Evolutionary conservation across 23 tunicate genomes (phyloP), one percentile per base, ranked within the genome.

Genomic region (Halocynthia aurantium): DNA sequence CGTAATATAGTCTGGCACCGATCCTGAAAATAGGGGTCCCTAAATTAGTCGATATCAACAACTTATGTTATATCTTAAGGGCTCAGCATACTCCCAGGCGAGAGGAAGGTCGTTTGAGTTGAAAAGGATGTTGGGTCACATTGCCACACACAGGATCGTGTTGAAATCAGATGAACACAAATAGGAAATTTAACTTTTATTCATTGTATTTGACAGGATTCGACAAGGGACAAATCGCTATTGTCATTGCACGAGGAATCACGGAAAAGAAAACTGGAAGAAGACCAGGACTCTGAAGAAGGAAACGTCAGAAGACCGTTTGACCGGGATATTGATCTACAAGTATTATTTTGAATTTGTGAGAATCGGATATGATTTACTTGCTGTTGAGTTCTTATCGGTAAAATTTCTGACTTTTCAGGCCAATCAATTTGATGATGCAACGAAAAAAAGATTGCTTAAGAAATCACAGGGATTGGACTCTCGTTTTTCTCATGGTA

Each of bases 321-420:
- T 75, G 98, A 92, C 67, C 50, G 98, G 22, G 98, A 92, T 7
- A n/a, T 78, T 20, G 98, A 92, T 62, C 69, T 92, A 61, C 87
- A 83, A 60, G 98, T 89, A 55, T n/a, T n/a, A n/a, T 20, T 20
- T 10, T 10, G 49, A 65, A 58, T 13, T 58, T 15, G 15, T 13
- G 63, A 0, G 17, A 13, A 58, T n/a, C 4, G 15, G 15, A n/a
- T 58, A 58, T 58, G 63, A 58, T 1, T 58, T 13, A 17, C 19
- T 15, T 17, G 22, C 19, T 67, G 17, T 0, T 67, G 19, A 21
- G 19, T 67, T 67, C 40, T 12, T 11, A 8, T 0, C 15, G 7
- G 49, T 67, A 51, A 7, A 5, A 8, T 17, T 53, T 53, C 8
- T 72, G 40, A 40, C 55, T 6, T 79, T 70, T 6, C 66, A 87